phyloP scores from a whole-genome alignment of 2,113 vertebrate species.

The Eulemur rufifrons region DNA sequence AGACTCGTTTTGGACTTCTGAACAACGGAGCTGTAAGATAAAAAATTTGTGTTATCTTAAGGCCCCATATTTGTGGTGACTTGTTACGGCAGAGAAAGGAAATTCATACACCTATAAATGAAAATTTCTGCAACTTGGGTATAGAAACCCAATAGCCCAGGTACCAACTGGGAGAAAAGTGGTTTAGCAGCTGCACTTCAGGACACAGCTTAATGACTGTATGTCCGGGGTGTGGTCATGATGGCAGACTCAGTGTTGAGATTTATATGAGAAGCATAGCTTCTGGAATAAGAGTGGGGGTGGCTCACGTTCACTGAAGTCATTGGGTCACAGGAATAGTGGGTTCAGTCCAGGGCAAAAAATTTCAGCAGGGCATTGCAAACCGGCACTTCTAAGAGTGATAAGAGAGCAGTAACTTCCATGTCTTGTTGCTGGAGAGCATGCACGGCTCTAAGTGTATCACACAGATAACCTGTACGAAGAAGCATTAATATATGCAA shows the following conservation, averaged over 20 bases:
- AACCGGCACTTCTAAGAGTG: not conserved
- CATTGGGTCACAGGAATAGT: not conserved
- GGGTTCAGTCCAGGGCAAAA: not conserved
- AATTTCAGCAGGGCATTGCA: not conserved
- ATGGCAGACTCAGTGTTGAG: not conserved
- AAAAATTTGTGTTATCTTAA: not conserved
- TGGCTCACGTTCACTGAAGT: not conserved
- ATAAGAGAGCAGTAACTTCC: not conserved
- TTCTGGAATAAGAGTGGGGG: not conserved
- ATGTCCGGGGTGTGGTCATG: not conserved
- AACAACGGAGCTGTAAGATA: not conserved
- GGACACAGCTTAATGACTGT: not conserved
- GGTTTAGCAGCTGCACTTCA: rapidly evolving
- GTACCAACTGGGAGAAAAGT: not conserved
- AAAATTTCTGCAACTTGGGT: not conserved
- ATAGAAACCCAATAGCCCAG: not conserved
- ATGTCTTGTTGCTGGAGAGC: rapidly evolving
- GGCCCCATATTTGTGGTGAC: not conserved
- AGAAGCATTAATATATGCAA: not conserved
- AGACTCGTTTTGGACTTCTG: not conserved
- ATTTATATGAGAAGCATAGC: not conserved
- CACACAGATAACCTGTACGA: not conserved
- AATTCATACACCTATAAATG: not conserved
- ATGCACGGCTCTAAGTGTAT: not conserved
- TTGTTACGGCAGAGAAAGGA: not conserved